Conservation (phyloP, 2,888 invertebrate species). For the Yponomeuta malinellus region DNA sequence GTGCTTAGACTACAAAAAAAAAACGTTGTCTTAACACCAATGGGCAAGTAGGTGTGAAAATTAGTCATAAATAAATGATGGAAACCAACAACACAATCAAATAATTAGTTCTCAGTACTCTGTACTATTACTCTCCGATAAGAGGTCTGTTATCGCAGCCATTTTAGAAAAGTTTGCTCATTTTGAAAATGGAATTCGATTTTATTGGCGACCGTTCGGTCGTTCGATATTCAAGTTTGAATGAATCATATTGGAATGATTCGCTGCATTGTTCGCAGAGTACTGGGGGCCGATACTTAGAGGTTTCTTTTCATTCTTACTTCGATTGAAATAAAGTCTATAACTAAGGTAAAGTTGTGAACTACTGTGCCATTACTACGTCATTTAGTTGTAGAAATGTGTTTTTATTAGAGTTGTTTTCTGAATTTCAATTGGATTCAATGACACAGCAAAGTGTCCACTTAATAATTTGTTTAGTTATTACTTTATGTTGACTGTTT, state of each 20-base stretch:
- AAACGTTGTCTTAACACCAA: no score
- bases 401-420: conserved; percentile 66
- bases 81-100: background rate
- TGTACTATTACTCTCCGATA: background rate
- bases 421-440: conserved; percentile 62
- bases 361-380: conserved; percentile 29
- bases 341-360: conserved; percentile 1
- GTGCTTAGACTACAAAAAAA: background rate
- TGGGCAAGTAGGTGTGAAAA: background rate
- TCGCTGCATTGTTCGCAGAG: conserved; percentile 57
- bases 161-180: conserved; percentile 29
- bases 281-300: conserved; percentile 42
- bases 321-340: background rate
- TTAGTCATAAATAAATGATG: background rate
- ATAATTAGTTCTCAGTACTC: background rate
- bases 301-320: background rate
- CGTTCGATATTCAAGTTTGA: conserved; percentile 26
- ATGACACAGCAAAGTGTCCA: conserved; percentile 35
- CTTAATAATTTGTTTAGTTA: background rate
- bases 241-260: conserved; percentile 52
- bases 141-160: conserved; percentile 13
- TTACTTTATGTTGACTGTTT: background rate
- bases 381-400: conserved; percentile 67
- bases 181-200: conserved; percentile 19
- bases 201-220: conserved; percentile 4